Base-by-base conservation (phyloP, 1,140 invertebrate species). In the Papilio aristodemus region DNA sequence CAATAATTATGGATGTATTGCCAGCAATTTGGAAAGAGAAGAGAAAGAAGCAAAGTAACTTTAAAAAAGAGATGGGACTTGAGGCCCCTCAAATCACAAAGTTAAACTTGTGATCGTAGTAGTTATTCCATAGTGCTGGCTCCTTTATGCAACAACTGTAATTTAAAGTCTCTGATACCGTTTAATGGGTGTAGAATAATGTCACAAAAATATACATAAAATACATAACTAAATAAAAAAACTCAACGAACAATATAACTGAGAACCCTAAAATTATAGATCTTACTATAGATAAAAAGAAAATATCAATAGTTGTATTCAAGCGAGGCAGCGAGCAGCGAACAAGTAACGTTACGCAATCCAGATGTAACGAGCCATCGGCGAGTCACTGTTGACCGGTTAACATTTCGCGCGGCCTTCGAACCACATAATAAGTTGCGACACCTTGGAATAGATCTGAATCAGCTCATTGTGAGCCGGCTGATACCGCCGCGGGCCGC, bases 361-460 rank as follows among this genome's bases (percentile, higher is more conserved):
- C 63, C 54, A 54, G 62, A 75, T 79, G 75, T 81, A 79, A 83
- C 77, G 81, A 83, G 79, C 76, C 75, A 78, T 85, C 79, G 39
- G 11, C 41, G 71, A 72, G 76, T 71, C 71, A 78, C 70, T 73
- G 69, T 73, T 71, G 79, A 83, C 83, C 78, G 83, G 81, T 82
- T 85, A 86, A 78, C 84, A 85, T 86, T 86, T 84, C 60, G 66
- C 39, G 69, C 72, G 84, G 79, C 84, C 80, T 86, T 79, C 79
- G 62, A 50, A 73, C 70, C 63, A 38, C 57, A 70, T 66, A 72
- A 64, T 63, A 68, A 67, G 69, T 85, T 85, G 74, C 80, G 72
- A 77, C 82, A 85, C 39, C 41, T 39, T 19, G 59, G 66, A 72
- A 71, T 74, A 72, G 77, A 75, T 79, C 68, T 58, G 70, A 70